Conservation (phyloP, 2,113 vertebrate species). For the Syrrhaptes paradoxus region DNA sequence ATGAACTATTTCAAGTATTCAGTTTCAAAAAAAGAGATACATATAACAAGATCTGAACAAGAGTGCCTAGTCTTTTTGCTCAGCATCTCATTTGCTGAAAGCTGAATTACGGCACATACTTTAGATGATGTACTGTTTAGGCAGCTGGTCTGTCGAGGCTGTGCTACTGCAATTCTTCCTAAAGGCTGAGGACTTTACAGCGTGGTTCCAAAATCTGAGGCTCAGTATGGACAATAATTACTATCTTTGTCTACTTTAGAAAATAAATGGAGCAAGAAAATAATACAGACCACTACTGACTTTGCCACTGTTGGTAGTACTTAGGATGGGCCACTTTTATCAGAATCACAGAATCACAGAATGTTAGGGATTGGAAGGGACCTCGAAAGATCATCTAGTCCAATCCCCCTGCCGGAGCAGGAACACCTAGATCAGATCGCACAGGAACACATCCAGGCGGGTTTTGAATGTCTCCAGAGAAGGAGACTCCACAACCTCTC, state of each 20-base stretch:
- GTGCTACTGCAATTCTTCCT: background rate
- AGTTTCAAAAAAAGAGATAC: background rate
- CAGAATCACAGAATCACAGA: too few species aligned
- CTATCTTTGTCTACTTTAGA: background rate
- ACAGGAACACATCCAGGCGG: too few species aligned
- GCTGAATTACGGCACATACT: background rate
- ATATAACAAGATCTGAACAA: background rate
- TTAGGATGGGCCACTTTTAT: background rate
- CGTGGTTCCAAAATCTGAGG: background rate
- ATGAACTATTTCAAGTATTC: background rate
- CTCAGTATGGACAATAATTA: background rate
- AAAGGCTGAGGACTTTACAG: background rate
- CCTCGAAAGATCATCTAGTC: too few species aligned
- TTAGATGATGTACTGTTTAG: background rate
- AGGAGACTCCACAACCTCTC: too few species aligned
- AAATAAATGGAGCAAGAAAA: background rate
- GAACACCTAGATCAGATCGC: too few species aligned
- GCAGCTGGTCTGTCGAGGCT: accelerated
- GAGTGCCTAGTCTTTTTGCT: background rate
- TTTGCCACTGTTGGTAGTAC: background rate
- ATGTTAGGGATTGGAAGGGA: too few species aligned
- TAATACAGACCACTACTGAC: background rate
- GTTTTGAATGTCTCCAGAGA: too few species aligned
- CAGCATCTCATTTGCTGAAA: background rate
- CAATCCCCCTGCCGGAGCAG: too few species aligned